Conservation (phyloP, 1,140 invertebrate genomes). For the Neodiprion virginianus region DNA sequence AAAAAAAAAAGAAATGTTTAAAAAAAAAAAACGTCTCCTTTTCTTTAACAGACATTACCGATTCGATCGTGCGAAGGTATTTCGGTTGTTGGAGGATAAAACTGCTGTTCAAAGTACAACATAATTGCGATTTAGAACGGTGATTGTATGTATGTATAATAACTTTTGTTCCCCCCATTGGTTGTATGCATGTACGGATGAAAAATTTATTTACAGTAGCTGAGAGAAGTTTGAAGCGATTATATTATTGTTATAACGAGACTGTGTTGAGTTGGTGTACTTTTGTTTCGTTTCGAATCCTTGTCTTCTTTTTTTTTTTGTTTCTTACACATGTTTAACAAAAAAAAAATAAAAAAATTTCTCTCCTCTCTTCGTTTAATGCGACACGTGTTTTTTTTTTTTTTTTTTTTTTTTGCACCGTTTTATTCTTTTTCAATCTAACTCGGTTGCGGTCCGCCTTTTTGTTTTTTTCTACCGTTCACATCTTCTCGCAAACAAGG, state of each 20-base stretch:
- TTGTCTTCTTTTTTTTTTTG: too few species aligned
- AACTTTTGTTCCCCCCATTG: not conserved
- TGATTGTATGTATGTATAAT: not conserved
- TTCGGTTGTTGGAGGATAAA: constrained; percentile 16
- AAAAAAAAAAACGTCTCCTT: not conserved
- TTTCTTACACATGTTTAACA: too few species aligned
- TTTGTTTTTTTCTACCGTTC: constrained; percentile 27
- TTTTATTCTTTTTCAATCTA: too few species aligned
- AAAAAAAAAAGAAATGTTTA: too few species aligned
- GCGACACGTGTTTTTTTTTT: too few species aligned
- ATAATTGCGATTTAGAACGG: not conserved
- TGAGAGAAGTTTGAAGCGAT: constrained; percentile 44
- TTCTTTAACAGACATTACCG: constrained; percentile 29
- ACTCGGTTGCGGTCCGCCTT: not conserved
- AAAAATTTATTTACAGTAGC: constrained; percentile 28
- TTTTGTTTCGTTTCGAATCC: too few species aligned
- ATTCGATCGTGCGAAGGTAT: constrained; percentile 46
- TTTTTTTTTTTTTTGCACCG: too few species aligned
- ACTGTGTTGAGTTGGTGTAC: constrained; percentile 28
- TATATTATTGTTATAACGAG: constrained; percentile 25
- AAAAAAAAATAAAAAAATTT: too few species aligned
- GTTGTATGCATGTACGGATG: not conserved
- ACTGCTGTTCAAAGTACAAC: too few species aligned
- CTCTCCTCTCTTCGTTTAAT: too few species aligned
- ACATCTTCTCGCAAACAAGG: too few species aligned